Evolutionary conservation across 1,140 invertebrate species (phyloP), one percentile per base, ranked within the genome.

Genomic region (Bombus confusus): DNA sequence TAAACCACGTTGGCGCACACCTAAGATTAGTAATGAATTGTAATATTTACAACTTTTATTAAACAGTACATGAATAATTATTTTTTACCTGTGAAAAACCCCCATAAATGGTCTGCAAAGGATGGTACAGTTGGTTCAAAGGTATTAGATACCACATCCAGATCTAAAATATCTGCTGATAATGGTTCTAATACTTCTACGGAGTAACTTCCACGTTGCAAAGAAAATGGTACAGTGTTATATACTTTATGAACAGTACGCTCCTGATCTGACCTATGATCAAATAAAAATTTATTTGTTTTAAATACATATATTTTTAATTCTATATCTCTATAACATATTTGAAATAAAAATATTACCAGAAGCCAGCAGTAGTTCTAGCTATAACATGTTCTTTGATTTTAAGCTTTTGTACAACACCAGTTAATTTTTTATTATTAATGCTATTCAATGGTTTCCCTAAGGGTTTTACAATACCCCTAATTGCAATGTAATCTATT

Each of bases 301-400:
- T 39, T 39, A 15, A 71, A 73, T 47, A 79, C 31, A 52, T 69
- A n/a, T 78, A 34, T 22, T 34, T 3, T 2, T 76, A 39, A 22
- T n/a, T 82, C 28, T 69, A 72, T 57, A n/a, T 41, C 69, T 41
- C n/a, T 69, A 22, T 66, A 59, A 59, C 4, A 25, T 13, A 69
- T 78, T n/a, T 62, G n/a, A 34, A 52, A 41, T 1, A 78, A 85
- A 85, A 77, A 34, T 85, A 66, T 71, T 92, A 95, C 97, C 97
- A 98, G 93, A 97, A 98, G 15, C 97, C 97, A 68, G 97, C 96
- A 28, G 97, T 96, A 64, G 96, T 97, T 92, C 97, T 96, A 43
- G 97, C 96, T 75, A 97, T 96, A 4, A 97, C 96, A 96, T 98
- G 97, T 94, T 98, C 97, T 93, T 97, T 97, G 84, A 97, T 96